Conservation (phyloP, 2,113 vertebrate genomes). For the Mystacornis crossleyi region DNA sequence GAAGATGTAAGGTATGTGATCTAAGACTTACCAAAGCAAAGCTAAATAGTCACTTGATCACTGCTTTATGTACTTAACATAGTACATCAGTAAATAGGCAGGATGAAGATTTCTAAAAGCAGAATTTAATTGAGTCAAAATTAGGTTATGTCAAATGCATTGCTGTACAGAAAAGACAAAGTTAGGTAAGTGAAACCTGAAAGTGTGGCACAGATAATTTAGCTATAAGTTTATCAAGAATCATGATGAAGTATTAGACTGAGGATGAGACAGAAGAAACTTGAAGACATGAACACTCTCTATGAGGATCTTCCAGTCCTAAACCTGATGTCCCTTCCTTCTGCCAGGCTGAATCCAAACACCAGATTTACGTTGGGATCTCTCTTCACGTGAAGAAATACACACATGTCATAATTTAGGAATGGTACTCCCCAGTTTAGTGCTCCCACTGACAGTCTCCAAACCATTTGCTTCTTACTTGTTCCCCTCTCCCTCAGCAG, state of each 20-base stretch:
- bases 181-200: not conserved
- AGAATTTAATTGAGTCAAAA: not conserved
- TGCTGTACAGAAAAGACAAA: not conserved
- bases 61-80: not conserved
- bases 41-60: not conserved
- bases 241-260: not conserved
- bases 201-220: not conserved
- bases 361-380: not conserved
- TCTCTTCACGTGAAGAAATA: not conserved
- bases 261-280: fast-evolving
- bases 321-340: not conserved
- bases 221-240: not conserved
- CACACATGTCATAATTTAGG: not conserved
- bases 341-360: not conserved
- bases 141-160: not conserved
- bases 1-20: not conserved
- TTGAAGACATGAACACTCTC: not conserved
- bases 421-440: not conserved
- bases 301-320: not conserved
- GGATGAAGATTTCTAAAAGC: not conserved
- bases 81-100: not conserved
- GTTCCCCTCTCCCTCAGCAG: not conserved
- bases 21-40: not conserved
- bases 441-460: not conserved
- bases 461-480: not conserved